Conservation (phyloP, 2,888 invertebrate species). For the Eledone cirrhosa region DNA sequence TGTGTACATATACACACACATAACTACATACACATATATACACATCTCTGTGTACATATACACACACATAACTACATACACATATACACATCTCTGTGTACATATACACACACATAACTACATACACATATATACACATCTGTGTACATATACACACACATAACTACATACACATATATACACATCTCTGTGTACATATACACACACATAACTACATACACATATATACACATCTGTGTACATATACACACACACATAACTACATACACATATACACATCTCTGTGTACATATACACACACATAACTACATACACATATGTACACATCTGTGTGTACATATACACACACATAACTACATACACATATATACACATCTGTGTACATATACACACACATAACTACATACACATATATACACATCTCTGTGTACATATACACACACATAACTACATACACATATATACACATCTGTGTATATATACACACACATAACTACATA, state of each 20-base stretch:
- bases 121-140: background rate
- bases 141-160: background rate
- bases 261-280: background rate
- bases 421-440: background rate
- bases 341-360: background rate
- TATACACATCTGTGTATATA: background rate
- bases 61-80: background rate
- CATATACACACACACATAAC: background rate
- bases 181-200: background rate
- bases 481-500: background rate
- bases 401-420: conserved; percentile 1
- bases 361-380: background rate
- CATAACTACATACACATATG: background rate
- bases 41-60: no score
- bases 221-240: background rate
- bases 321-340: background rate
- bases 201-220: background rate
- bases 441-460: background rate
- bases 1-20: background rate
- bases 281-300: background rate
- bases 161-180: conserved; percentile 5
- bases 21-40: conserved; percentile 5
- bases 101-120: background rate
- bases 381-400: background rate
- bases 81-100: background rate